Conservation (phyloP, 2,113 vertebrate genomes). For the Erythrocebus patas region DNA sequence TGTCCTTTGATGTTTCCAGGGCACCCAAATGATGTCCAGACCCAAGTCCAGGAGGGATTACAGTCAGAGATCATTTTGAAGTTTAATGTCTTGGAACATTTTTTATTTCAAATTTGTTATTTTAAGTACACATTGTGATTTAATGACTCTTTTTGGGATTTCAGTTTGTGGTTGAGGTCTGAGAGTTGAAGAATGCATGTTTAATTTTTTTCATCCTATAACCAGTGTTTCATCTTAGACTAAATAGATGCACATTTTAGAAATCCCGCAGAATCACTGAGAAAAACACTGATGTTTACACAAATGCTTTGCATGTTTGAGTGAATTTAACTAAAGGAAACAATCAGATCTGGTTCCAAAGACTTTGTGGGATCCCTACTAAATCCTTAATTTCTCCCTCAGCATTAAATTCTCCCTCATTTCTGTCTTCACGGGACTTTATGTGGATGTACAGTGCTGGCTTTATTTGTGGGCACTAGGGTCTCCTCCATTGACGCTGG, state of each 20-base stretch:
- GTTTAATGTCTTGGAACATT: slow-evolving; percentile 76
- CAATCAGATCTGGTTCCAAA: slow-evolving; percentile 51
- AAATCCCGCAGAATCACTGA: slow-evolving; percentile 71
- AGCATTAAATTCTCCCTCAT: not conserved
- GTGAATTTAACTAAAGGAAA: slow-evolving; percentile 62
- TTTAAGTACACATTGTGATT: slow-evolving; percentile 80
- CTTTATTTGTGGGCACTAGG: not conserved
- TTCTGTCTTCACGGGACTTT: not conserved
- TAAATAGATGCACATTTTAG: slow-evolving; percentile 83
- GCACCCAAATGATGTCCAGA: slow-evolving; percentile 36
- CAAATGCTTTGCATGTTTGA: slow-evolving; percentile 67
- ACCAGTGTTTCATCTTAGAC: slow-evolving; percentile 81
- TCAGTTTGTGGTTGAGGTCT: slow-evolving; percentile 71
- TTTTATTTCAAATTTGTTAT: slow-evolving; percentile 81
- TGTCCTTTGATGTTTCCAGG: slow-evolving; percentile 45
- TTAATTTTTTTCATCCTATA: slow-evolving; percentile 82
- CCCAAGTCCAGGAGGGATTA: slow-evolving; percentile 30
- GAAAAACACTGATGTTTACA: slow-evolving; percentile 67
- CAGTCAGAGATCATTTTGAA: slow-evolving; percentile 68
- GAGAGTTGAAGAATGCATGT: slow-evolving; percentile 76
- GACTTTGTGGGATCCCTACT: not conserved
- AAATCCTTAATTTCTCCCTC: not conserved
- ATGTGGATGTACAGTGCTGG: rapidly evolving
- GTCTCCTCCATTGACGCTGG: not conserved
- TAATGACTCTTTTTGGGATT: slow-evolving; percentile 78